Conservation (phyloP, 1,140 invertebrate species). For the Calephelis nemesis region DNA sequence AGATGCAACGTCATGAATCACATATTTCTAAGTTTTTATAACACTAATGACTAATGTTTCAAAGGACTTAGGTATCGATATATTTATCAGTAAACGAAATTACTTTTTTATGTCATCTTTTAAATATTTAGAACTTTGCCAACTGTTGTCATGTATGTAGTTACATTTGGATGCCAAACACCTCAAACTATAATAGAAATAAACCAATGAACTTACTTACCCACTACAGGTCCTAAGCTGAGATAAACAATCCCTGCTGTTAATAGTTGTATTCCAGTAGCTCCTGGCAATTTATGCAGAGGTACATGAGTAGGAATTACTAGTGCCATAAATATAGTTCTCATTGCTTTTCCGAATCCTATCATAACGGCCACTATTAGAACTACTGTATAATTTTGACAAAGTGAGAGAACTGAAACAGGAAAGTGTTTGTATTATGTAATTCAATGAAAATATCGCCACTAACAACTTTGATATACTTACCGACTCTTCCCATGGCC, state of each 20-base stretch:
- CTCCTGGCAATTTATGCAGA: constrained; percentile 81
- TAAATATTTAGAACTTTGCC: no score
- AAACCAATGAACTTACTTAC: constrained; percentile 50
- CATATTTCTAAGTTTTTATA: no score
- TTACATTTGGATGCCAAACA: no score
- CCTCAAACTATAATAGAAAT: no score
- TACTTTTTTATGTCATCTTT: no score
- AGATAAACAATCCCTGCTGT: constrained; percentile 81
- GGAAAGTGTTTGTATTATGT: constrained; percentile 19
- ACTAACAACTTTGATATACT: background rate
- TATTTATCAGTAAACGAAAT: no score
- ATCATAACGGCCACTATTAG: constrained; percentile 80
- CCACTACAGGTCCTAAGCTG: constrained; percentile 79
- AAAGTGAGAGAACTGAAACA: constrained; percentile 74
- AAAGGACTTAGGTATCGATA: no score
- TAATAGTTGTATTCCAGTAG: constrained; percentile 82
- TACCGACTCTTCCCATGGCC: constrained; percentile 82
- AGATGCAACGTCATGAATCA: no score
- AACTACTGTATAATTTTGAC: constrained; percentile 64
- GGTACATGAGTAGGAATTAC: constrained; percentile 84
- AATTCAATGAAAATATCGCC: background rate
- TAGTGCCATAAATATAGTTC: constrained; percentile 84
- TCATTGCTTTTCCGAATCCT: constrained; percentile 82
- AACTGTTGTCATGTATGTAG: no score
- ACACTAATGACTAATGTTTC: no score